Evolutionary conservation across 2,888 invertebrate genomes (phyloP).

Genomic region (Tetrapedia diversipes): DNA sequence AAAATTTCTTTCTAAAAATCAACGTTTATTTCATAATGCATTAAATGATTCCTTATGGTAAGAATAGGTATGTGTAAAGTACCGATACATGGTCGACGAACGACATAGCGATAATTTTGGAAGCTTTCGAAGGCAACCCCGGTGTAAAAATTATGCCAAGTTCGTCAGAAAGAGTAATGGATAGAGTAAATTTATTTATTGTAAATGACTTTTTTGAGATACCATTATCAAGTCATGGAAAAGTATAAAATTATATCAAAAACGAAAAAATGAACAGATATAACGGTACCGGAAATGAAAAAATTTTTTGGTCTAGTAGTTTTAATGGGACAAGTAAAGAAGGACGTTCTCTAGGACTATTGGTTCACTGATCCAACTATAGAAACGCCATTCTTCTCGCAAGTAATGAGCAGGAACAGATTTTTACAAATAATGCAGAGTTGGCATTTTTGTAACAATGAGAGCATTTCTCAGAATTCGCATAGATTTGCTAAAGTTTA

Average conservation of each 20-base stretch:
- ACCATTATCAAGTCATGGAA: slow-evolving; percentile 47
- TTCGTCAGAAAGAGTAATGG: slow-evolving; percentile 29
- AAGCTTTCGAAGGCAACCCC: slow-evolving; percentile 53
- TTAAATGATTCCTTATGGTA: no score
- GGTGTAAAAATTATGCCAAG: slow-evolving; percentile 42
- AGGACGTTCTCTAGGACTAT: slow-evolving; percentile 5
- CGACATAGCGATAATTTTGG: slow-evolving; percentile 48
- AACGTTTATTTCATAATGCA: no score
- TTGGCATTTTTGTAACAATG: slow-evolving; percentile 53
- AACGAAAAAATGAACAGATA: slow-evolving; percentile 49
- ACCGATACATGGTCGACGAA: slow-evolving; percentile 54
- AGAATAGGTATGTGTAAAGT: no score
- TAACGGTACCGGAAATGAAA: slow-evolving; percentile 24
- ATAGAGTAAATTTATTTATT: slow-evolving; percentile 51
- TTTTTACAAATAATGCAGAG: slow-evolving; percentile 54
- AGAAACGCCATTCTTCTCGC: slow-evolving; percentile 18
- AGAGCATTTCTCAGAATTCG: slow-evolving; percentile 26
- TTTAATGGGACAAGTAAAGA: slow-evolving; percentile 31
- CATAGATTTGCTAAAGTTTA: slow-evolving; percentile 32
- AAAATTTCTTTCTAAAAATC: no score
- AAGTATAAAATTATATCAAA: slow-evolving; percentile 46
- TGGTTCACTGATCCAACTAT: slow-evolving; percentile 22
- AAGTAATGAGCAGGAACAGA: slow-evolving; percentile 46
- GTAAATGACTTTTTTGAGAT: slow-evolving; percentile 57
- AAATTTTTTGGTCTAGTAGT: slow-evolving; percentile 14